Evolutionary conservation across 2,113 vertebrate genomes (phyloP), one percentile per base, ranked within the genome.

Genomic region (Leptobrachium leishanense): DNA sequence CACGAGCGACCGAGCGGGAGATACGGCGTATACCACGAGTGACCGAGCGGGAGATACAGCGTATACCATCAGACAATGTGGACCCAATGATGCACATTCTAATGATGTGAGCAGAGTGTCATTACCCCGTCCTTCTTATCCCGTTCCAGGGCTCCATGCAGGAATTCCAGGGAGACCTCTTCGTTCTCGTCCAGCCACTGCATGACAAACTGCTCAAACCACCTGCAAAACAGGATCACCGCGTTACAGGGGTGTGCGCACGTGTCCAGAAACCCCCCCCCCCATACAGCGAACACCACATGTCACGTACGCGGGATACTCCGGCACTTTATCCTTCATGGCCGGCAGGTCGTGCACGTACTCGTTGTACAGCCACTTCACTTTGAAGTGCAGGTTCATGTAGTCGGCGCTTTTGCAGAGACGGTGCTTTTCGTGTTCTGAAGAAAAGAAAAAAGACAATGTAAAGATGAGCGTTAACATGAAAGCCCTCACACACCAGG

Each of bases 311-410:
- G 90, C 90, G 59, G 98, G 95, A 82, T 99, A 99, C 72, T 99
- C 97, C 0, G 98, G 95, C 84, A 96, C 88, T 53, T 92, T 90
- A 2, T 84, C 95, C 84, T 93, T 95, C 82, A 96, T 90, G 86
- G 87, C 91, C 7, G 95, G 94, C 83, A 99, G 94, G 82, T 97
- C 95, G 81, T 87, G 92, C 39, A 99, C 91, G 0, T 98, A 99
- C 82, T 99, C 98, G 0, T 98, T 98, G 91, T 95, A 92, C 9
- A 99, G 93, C 98, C 98, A 99, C 86, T 99, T 99, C 83, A 99
- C 97, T 87, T 99, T 99, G 89, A 99, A 99, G 88, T 99, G 98
- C 81, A 99, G 91, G 86, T 99, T 99, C 98, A 99, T 99, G 90
- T 99, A 99, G 91, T 99, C 98, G 0, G 98, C 97, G n/a, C 97